These are phyloP conservation scores for Troglohyphantes excavatus DNA, from an alignment of 2,888 invertebrate species.

Conservation along the genomic window DNA sequence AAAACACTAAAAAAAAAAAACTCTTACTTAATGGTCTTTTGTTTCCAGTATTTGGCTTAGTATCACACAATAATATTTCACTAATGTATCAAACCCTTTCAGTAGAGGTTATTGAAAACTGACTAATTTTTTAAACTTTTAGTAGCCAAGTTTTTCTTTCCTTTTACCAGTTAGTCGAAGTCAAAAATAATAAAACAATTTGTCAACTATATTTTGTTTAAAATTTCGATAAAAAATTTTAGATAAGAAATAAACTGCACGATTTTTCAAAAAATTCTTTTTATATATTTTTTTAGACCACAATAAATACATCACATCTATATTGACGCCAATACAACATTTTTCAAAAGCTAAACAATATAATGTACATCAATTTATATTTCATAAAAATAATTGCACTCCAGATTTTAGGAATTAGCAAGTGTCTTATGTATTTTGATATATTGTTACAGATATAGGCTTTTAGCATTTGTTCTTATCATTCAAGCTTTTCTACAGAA, in stretches of 20 bases:
- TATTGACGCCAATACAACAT: slow-evolving; percentile 73
- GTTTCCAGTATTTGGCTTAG: too few species aligned
- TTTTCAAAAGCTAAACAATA: slow-evolving; percentile 45
- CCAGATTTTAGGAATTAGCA: slow-evolving; percentile 35
- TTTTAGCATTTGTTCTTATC: slow-evolving; percentile 12
- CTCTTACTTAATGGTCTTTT: too few species aligned
- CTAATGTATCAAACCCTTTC: too few species aligned
- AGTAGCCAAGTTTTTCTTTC: too few species aligned
- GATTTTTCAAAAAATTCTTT: slow-evolving; percentile 51
- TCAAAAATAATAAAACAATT: too few species aligned
- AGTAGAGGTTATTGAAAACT: too few species aligned
- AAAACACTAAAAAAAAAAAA: too few species aligned
- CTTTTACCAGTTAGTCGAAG: too few species aligned
- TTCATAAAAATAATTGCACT: slow-evolving; percentile 60
- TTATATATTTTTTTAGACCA: slow-evolving; percentile 34
- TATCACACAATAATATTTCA: too few species aligned
- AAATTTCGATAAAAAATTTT: too few species aligned
- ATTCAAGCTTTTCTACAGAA: background rate
- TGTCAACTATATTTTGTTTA: too few species aligned
- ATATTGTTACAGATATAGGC: slow-evolving; percentile 1
- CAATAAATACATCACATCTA: slow-evolving; percentile 59
- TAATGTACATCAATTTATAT: slow-evolving; percentile 31
- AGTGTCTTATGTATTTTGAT: background rate
- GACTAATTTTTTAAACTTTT: too few species aligned
- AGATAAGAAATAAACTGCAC: background rate